Base-by-base conservation (phyloP, 2,797 vertebrate species). In the Spinus olivaceus region DNA sequence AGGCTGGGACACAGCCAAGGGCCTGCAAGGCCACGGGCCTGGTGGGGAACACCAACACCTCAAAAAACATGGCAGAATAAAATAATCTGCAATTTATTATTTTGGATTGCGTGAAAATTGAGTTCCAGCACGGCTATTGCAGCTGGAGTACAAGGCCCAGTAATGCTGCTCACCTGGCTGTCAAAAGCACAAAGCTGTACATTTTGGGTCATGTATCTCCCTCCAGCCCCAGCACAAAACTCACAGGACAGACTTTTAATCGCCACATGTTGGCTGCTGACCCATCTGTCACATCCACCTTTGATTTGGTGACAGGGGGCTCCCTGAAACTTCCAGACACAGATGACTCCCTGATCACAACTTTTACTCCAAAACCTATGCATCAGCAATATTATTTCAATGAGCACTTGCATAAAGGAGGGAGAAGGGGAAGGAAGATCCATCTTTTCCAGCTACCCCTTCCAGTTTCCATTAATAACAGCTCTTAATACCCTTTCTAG, bases 61-160 rank as follows among this genome's bases (percentile, higher is more conserved):
- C 49, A 21, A 15, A 64, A 14, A 8, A 2, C 12, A 1, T 0
- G 2, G 24, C 1, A 0, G 6, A 67, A 66, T 44, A 25, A n/a
- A 54, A 33, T 5, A 10, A 66, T 7, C 1, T 22, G 12, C 8
- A 28, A 0, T 14, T 19, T 2, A 21, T 46, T 64, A 6, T 51
- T 54, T 23, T 23, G 15, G 49, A 14, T 41, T 28, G 25, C 7
- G 4, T 5, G 10, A 42, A 18, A 67, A 46, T 3, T 1, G 1
- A 56, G 42, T 20, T 39, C 33, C 39, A 12, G 50, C 71, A 30
- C 0, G 0, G 3, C 20, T 8, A 0, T 0, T 16, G 14, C 2
- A 63, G 24, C 21, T 10, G 47, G n/a, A 44, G 7, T 1, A 46
- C 30, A 11, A 49, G 25, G 30, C 73, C 66, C 54, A 63, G 27